These are phyloP conservation scores for Sinohyriopsis cumingii DNA, from an alignment of 2,888 invertebrate species.

Conservation along the genomic window DNA sequence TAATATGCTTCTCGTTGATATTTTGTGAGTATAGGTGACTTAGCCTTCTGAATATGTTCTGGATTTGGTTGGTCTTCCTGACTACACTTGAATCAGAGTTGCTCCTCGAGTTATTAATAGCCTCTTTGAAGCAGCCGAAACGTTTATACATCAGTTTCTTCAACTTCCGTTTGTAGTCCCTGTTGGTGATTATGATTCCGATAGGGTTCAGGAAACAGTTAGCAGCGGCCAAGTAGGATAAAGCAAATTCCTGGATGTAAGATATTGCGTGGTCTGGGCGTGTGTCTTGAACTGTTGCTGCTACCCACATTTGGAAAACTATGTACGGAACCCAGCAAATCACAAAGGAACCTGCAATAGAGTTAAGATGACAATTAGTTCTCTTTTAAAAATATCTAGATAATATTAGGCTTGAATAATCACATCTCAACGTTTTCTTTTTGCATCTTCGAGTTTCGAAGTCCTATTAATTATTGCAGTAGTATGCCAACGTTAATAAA, in stretches of 20 bases:
- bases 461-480: too few relatives aligned
- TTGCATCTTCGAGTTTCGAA: too few relatives aligned
- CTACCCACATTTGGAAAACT: conserved; percentile 34
- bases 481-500: too few relatives aligned
- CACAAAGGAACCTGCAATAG: conserved; percentile 35
- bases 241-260: conserved; percentile 52
- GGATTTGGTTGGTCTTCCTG: background rate
- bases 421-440: too few relatives aligned
- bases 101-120: conserved; percentile 15
- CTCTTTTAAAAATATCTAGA: too few relatives aligned
- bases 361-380: too few relatives aligned
- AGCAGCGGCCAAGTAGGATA: conserved; percentile 52
- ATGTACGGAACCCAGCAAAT: conserved; percentile 36
- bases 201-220: conserved; percentile 58
- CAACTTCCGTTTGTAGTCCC: conserved; percentile 40
- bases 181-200: conserved; percentile 52
- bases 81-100: conserved; percentile 17
- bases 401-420: too few relatives aligned
- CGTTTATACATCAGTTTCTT: conserved; percentile 16
- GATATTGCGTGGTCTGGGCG: conserved; percentile 39
- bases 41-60: too few relatives aligned
- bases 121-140: conserved; percentile 15
- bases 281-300: conserved; percentile 16
- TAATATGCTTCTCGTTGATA: too few relatives aligned
- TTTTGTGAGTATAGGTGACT: too few relatives aligned